Evolutionary conservation across 2,113 vertebrate genomes (phyloP), one percentile per base, ranked within the genome.

Genomic region (Orcinus orca): DNA sequence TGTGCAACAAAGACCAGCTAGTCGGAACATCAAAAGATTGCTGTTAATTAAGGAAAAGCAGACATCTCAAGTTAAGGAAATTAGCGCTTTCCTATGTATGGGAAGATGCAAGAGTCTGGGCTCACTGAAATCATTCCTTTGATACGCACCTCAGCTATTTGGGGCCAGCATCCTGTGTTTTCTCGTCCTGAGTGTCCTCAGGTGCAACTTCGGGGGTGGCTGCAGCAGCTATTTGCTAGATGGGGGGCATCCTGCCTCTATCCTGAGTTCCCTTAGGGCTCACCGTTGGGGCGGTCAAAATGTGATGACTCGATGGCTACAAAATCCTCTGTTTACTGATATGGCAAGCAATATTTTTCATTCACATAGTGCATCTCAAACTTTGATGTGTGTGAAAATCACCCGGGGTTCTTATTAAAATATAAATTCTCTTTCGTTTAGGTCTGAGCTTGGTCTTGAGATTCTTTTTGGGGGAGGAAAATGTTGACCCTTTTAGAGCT

Each of bases 261-360:
- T n/a, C 44, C 44, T 21, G 47, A 33, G 47, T 7, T 53, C 47
- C 47, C 74, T 21, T 77, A 13, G 73, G 73, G 26, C 29, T 76
- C 44, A 50, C 44, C 29, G 1, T 3, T 1, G 31, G 55, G 74
- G 47, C 0, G 0, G 74, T 47, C 12, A 12, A 53, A 12, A 50
- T 53, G 47, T 31, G 47, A n/a, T 77, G 29, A 53, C 44, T 50
- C 33, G 29, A 68, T n/a, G 47, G 10, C 47, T 53, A 21, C 74
- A 77, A 7, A 29, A 33, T 21, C 29, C 47, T 77, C 33, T 50
- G 29, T 77, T n/a, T 53, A 33, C 29, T 53, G 74, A 77, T 77
- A 18, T 33, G 74, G 29, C 47, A 33, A 21, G 44, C 74, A 77
- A 33, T 53, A 33, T 33, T 33, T 77, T 33, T 53, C 47, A 77